Evolutionary conservation across 2,113 vertebrate genomes (phyloP), one percentile per base, ranked within the genome.

Genomic region (Campylomormyrus tamandua): DNA sequence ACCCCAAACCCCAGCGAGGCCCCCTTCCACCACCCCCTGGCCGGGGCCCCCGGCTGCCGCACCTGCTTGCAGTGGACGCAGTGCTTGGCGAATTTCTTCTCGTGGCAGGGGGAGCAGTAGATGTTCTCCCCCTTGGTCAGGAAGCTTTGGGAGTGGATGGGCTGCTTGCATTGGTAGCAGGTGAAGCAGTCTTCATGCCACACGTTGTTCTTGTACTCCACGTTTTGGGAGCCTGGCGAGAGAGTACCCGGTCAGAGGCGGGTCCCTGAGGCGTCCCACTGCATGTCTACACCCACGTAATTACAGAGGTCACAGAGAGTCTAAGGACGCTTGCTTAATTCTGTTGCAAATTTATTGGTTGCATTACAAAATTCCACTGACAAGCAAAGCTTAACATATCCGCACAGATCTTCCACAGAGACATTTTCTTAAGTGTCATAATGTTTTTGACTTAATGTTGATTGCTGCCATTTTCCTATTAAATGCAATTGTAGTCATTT

Each of bases 171-270:
- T 93, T 95, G 94, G 94, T 93, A 97, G 94, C 98, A 99, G 90
- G 94, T 97, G 95, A 99, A 99, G 80, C 98, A 99, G 50, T 98
- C 97, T 5, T 99, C 97, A 9, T 99, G 98, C 97, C 98, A 99
- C 0, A 96, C 94, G 89, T 96, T 97, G 46, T 97, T 97, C 96
- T 99, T 99, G 95, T 99, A 99, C 92, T 98, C 98, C 91, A 99
- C 98, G 0, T 97, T 99, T 92, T 98, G 97, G 88, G 96, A 95
- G 91, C 98, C 98, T 99, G 77, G 7, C 91, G 88, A 66, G 27
- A 66, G 53, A 13, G 17, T 0, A 2, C 7, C 19, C 3, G 24
- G 2, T 21, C 21, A 58, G 35, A 56, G 35, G 35, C 13, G 4
- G 5, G 83, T 4, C 21, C 9, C 5, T n/a, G 45, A 52, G 17